Conservation (phyloP, 2,113 vertebrate genomes). For the Eupsittula cactorum region DNA sequence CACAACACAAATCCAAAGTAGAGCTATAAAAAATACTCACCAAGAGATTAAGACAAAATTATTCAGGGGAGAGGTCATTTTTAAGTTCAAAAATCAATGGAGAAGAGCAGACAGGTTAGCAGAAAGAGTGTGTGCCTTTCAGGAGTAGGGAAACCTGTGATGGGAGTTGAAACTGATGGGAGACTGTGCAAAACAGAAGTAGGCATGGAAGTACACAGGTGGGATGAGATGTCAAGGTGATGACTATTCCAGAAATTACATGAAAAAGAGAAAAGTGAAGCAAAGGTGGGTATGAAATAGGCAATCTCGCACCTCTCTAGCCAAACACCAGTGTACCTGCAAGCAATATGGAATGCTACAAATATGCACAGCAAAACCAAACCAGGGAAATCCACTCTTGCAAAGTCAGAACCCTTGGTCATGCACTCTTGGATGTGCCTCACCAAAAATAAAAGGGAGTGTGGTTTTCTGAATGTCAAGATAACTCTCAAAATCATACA, state of each 20-base stretch:
- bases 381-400: neutral
- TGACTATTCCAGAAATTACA: neutral
- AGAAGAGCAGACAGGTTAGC: neutral
- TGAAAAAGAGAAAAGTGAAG: neutral
- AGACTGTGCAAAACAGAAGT: neutral
- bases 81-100: neutral
- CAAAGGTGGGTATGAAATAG: neutral
- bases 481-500: neutral
- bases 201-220: neutral
- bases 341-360: fast-evolving
- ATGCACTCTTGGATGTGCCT: fast-evolving
- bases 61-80: neutral
- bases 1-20: neutral
- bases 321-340: neutral
- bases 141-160: neutral
- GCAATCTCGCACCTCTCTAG: neutral
- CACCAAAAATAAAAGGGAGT: neutral
- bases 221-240: neutral
- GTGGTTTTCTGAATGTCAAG: neutral
- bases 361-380: neutral
- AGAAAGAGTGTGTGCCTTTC: neutral
- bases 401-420: neutral
- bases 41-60: neutral
- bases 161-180: neutral
- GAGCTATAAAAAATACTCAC: neutral